Base-by-base conservation (phyloP, 2,113 vertebrate species). In the Amphiprion ocellaris region DNA sequence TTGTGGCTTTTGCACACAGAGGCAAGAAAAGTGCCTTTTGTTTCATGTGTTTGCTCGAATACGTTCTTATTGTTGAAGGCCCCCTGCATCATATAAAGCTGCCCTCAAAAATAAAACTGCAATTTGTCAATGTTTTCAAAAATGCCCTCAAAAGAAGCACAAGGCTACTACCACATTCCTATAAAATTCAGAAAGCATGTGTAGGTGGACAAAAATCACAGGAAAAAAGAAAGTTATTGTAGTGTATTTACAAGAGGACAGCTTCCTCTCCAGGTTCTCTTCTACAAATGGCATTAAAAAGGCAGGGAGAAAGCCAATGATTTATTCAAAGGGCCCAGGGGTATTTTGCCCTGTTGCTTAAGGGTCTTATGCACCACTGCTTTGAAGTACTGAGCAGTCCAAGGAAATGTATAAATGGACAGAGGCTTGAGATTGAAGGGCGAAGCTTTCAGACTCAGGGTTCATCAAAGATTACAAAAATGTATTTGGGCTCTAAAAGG, bases 301-400 rank as follows among this genome's bases (percentile, higher is more conserved):
- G 55, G 54, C 71, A 87, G 23, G 81, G 74, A 83, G 74, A 84
- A 89, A 85, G 61, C 67, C 64, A 72, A 83, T 92, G 85, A 93
- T 91, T 92, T 92, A 93, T 93, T 92, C 73, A 89, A 64, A 83
- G 74, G 81, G 69, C 87, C 88, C 85, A 70, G 24, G 77, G 77
- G 85, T 85, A 81, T 90, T 92, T 89, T 79, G 79, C 62, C 87
- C 84, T 89, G 80, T 87, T 93, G 89, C 90, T 91, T 74, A 71
- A 79, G 81, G 85, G 84, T 83, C 78, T 87, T 76, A 85, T 88
- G 89, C 83, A 87, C 61, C 81, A 81, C 63, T 81, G 76, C 90
- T 93, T 89, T 91, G 86, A 93, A 92, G 83, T 84, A 75, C 74
- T 76, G 59, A 86, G 70, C 52, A 79, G 71, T 84, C 71, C 26